Conservation (phyloP, 1,140 invertebrate species). For the Scaptomyza pallida region DNA sequence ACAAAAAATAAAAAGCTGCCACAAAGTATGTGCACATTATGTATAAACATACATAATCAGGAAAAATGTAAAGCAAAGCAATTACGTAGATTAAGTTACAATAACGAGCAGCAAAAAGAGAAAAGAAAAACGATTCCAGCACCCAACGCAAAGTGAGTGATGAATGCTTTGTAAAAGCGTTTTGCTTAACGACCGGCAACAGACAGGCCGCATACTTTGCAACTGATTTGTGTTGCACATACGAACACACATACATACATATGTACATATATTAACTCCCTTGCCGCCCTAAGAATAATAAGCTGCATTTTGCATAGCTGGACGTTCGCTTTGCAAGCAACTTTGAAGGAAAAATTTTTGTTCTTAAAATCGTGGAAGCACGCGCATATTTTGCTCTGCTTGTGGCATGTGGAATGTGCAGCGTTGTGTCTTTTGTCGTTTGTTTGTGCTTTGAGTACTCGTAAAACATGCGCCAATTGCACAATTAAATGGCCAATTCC, state of each 20-base stretch:
- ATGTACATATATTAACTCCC: neutral
- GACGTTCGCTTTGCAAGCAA: constrained; percentile 8
- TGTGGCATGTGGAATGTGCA: constrained; percentile 46
- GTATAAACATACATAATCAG: too few relatives aligned
- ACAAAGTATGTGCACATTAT: too few relatives aligned
- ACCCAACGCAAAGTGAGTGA: too few relatives aligned
- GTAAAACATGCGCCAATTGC: constrained; percentile 74
- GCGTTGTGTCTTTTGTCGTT: constrained; percentile 16
- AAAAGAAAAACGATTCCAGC: too few relatives aligned
- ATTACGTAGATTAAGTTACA: too few relatives aligned
- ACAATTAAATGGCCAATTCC: constrained; percentile 66
- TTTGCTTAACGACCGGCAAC: too few relatives aligned
- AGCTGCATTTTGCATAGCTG: constrained; percentile 64
- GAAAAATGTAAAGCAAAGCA: neutral
- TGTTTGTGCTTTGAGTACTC: constrained; percentile 32
- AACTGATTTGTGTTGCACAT: too few relatives aligned
- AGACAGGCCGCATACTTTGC: too few relatives aligned
- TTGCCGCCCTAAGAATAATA: constrained; percentile 33
- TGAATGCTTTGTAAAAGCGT: too few relatives aligned
- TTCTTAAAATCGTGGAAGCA: constrained; percentile 37
- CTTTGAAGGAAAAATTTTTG: neutral
- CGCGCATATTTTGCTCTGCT: constrained; percentile 32
- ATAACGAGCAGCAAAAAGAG: too few relatives aligned
- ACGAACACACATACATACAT: too few relatives aligned
- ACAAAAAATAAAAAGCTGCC: too few relatives aligned